These are phyloP conservation scores for Laupala kohalensis DNA, from an alignment of 1,140 invertebrate species.

Conservation along the genomic window DNA sequence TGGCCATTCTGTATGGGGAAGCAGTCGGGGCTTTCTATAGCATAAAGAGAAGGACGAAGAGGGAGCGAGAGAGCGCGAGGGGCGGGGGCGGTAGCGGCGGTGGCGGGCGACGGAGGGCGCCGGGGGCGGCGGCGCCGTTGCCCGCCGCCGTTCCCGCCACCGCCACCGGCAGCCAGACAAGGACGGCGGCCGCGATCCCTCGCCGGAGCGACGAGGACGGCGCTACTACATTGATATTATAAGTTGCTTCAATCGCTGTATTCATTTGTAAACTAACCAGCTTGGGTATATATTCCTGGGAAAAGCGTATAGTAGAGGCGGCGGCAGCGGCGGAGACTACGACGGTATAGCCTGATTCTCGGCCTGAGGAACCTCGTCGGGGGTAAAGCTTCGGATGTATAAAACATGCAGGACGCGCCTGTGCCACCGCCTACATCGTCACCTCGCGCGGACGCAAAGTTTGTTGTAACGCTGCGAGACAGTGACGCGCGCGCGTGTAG, in stretches of 20 bases:
- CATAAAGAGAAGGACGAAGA: slow-evolving; percentile 28
- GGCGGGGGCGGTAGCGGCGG: slow-evolving; percentile 25
- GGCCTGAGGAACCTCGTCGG: neutral
- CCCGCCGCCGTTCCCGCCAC: slow-evolving; percentile 30
- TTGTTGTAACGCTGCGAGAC: slow-evolving; percentile 22
- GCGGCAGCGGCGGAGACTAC: neutral
- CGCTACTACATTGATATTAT: slow-evolving; percentile 52
- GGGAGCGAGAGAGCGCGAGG: slow-evolving; percentile 27
- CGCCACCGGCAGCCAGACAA: slow-evolving; percentile 17
- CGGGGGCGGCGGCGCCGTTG: slow-evolving; percentile 27
- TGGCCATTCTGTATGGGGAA: slow-evolving; percentile 50
- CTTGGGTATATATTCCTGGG: slow-evolving; percentile 32
- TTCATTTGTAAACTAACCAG: slow-evolving; percentile 58
- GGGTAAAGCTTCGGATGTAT: neutral
- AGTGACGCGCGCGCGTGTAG: slow-evolving; percentile 31
- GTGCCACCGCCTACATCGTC: slow-evolving; percentile 29
- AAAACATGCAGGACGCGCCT: slow-evolving; percentile 15
- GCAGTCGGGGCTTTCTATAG: slow-evolving; percentile 14
- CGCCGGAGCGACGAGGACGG: slow-evolving; percentile 28
- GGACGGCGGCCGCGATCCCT: neutral
- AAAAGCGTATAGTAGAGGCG: neutral
- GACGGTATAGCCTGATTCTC: neutral
- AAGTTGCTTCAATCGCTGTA: slow-evolving; percentile 59
- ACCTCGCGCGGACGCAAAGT: slow-evolving; percentile 34
- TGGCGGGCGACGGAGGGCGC: slow-evolving; percentile 31